Conservation (phyloP, 2,797 vertebrate genomes). For the Halcyon smyrnensis region DNA sequence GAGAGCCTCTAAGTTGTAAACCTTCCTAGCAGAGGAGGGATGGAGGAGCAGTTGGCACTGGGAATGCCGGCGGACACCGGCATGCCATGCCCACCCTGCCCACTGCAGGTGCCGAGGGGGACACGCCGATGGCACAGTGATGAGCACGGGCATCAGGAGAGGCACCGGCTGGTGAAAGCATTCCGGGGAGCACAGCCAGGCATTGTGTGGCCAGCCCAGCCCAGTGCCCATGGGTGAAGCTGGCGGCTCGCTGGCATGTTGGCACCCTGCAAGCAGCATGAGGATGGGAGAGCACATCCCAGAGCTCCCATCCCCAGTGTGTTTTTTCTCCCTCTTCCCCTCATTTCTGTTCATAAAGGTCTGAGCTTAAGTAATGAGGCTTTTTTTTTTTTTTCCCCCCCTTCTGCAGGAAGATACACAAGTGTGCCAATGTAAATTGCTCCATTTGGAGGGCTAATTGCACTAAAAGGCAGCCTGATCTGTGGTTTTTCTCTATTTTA, state of each 20-base stretch:
- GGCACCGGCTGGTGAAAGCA: fast-evolving
- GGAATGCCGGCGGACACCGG: fast-evolving
- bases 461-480: conserved; percentile 76
- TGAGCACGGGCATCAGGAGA: fast-evolving
- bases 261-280: fast-evolving
- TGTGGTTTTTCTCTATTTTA: conserved; percentile 74
- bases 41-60: fast-evolving
- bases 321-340: conserved; percentile 36
- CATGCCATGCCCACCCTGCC: not conserved
- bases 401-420: conserved; percentile 75
- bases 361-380: conserved; percentile 70
- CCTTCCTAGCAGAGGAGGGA: not conserved
- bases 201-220: not conserved
- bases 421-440: conserved; percentile 79
- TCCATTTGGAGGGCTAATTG: conserved; percentile 81
- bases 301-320: not conserved
- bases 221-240: not conserved
- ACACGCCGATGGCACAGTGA: fast-evolving
- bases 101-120: fast-evolving
- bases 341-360: conserved; percentile 66
- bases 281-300: not conserved
- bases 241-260: not conserved
- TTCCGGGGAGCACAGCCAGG: fast-evolving
- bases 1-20: not conserved
- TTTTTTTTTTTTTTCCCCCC: not conserved